A percentile compares a stretch with the other conserved stretches of the same genome.
Conservation (phyloP, 2,797 vertebrate species). For the Etheostoma perlongum region DNA sequence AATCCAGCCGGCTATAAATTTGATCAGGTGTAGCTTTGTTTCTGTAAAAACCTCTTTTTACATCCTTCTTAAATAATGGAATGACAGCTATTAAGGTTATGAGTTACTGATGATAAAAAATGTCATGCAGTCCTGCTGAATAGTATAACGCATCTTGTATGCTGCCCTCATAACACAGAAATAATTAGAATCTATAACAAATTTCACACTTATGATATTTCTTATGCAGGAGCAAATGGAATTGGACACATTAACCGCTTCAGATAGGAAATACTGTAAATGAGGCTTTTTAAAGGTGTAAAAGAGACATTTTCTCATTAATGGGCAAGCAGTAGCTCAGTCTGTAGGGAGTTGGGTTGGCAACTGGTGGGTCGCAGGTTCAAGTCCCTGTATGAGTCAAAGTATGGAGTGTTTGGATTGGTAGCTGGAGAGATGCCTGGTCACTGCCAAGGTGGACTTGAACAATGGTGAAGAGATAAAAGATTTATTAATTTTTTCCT, state of each 20-base stretch:
- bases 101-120: constrained; percentile 62
- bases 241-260: constrained; percentile 43
- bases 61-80: constrained; percentile 41
- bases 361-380: too few relatives aligned
- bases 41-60: constrained; percentile 23
- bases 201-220: constrained; percentile 65
- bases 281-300: constrained; percentile 44
- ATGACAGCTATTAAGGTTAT: constrained; percentile 37
- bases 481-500: neutral
- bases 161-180: constrained; percentile 51
- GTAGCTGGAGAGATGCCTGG: too few relatives aligned
- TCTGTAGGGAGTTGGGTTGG: too few relatives aligned
- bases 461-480: neutral
- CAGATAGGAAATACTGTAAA: constrained; percentile 47
- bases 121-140: constrained; percentile 44
- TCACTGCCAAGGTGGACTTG: too few relatives aligned
- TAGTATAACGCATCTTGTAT: constrained; percentile 27
- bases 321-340: neutral
- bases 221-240: constrained; percentile 53
- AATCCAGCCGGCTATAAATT: neutral
- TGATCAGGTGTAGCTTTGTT: constrained; percentile 15
- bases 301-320: constrained; percentile 17
- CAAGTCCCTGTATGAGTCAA: too few relatives aligned
- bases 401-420: too few relatives aligned
- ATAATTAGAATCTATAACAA: constrained; percentile 69